These are phyloP conservation scores for Drosophila pandora DNA, from an alignment of 1,140 invertebrate genomes.

Conservation along the genomic window DNA sequence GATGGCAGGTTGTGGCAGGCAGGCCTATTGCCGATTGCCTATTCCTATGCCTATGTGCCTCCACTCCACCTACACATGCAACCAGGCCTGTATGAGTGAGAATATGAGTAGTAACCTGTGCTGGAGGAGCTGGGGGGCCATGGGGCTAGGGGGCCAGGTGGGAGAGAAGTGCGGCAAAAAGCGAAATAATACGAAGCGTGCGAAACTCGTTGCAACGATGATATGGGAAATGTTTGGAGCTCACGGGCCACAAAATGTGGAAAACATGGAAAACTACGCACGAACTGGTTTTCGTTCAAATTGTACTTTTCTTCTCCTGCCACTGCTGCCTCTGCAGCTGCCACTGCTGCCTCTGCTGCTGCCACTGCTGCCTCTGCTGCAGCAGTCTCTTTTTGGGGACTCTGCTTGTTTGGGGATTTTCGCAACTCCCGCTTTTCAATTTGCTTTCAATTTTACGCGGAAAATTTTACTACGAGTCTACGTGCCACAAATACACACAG, in stretches of 20 bases:
- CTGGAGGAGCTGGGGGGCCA: neutral
- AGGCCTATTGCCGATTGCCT: constrained; percentile 42
- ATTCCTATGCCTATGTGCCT: constrained; percentile 17
- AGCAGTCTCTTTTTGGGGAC: neutral
- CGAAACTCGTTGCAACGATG: constrained; percentile 58
- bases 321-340: neutral
- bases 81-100: neutral
- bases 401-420: constrained; percentile 4
- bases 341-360: neutral
- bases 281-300: constrained; percentile 31
- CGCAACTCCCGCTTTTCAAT: constrained; percentile 55
- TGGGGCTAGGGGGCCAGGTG: neutral
- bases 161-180: constrained; percentile 17
- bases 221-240: constrained; percentile 51
- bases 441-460: constrained; percentile 77
- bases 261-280: constrained; percentile 56
- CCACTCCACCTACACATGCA: neutral
- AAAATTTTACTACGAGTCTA: constrained; percentile 75
- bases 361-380: neutral
- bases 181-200: constrained; percentile 63
- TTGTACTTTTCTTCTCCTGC: neutral
- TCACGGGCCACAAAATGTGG: constrained; percentile 21
- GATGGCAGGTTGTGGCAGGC: constrained; percentile 60
- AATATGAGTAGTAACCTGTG: constrained; percentile 45
- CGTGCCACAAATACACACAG: constrained; percentile 53